These are phyloP conservation scores for Actinia tenebrosa DNA, from an alignment of 64 coral and sea anemone species.

Conservation along the genomic window DNA sequence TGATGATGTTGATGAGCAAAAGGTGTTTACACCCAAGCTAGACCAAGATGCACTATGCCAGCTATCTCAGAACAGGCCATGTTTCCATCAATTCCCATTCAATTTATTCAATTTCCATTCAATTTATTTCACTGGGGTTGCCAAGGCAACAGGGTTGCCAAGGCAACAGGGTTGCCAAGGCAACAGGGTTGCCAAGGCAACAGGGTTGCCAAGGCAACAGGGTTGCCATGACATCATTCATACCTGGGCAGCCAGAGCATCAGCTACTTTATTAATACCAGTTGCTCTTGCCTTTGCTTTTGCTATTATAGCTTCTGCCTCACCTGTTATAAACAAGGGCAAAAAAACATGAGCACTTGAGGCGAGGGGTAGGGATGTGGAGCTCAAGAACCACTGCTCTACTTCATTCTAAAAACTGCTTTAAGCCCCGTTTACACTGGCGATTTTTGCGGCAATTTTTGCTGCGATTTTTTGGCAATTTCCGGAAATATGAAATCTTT, in stretches of 20 bases:
- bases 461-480: too few relatives aligned
- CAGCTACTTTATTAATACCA: slow-evolving; percentile 81
- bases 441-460: too few relatives aligned
- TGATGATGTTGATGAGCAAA: too few relatives aligned
- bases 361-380: not conserved
- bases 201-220: not conserved
- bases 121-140: not conserved
- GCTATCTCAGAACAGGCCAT: not conserved
- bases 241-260: slow-evolving; percentile 73
- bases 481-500: too few relatives aligned
- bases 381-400: not conserved
- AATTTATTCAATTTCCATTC: not conserved
- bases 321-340: slow-evolving; percentile 45
- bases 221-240: not conserved
- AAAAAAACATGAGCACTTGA: not conserved
- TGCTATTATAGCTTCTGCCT: slow-evolving; percentile 91
- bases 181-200: too few relatives aligned
- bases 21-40: too few relatives aligned
- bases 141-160: not conserved
- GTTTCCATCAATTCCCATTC: not conserved
- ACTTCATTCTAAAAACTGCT: too few relatives aligned
- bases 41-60: too few relatives aligned
- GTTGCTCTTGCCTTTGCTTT: slow-evolving; percentile 85
- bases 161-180: slow-evolving; percentile 28
- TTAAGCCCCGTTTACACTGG: too few relatives aligned